Conservation (phyloP, 2,888 invertebrate species). For the Euspilapteryx auroguttella region DNA sequence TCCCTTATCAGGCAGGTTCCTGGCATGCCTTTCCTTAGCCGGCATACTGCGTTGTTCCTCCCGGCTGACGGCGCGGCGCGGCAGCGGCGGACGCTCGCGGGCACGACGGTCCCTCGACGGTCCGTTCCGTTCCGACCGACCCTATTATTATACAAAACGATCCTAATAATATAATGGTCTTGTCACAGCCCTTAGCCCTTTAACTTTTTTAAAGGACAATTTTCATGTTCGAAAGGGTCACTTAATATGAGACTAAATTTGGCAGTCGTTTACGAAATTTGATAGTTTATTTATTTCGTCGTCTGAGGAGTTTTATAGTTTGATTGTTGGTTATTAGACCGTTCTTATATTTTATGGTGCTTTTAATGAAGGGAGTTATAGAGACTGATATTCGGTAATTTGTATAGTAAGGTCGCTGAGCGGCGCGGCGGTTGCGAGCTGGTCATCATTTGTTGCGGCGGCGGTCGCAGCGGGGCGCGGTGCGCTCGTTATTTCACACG, state of each 20-base stretch:
- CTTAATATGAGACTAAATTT: constrained; percentile 41
- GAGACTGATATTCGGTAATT: too few species aligned
- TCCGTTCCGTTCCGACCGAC: constrained; percentile 16
- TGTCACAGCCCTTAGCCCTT: constrained; percentile 44
- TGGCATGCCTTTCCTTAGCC: too few species aligned
- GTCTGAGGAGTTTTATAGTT: constrained; percentile 15
- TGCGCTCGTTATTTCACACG: constrained; percentile 15
- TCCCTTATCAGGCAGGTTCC: too few species aligned
- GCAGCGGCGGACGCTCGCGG: constrained; percentile 31
- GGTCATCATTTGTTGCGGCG: constrained; percentile 40
- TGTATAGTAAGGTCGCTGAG: too few species aligned
- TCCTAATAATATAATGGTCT: constrained; percentile 59
- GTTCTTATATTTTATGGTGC: constrained; percentile 11
- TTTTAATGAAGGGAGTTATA: constrained; percentile 7
- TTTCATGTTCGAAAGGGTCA: constrained; percentile 26
- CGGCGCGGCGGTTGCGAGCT: background rate
- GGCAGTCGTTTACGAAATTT: constrained; percentile 39
- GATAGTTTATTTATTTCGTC: constrained; percentile 17
- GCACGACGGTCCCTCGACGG: constrained; percentile 41
- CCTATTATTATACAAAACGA: constrained; percentile 56
- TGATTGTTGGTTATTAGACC: constrained; percentile 18
- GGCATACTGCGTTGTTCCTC: too few species aligned
- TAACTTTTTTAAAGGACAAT: constrained; percentile 45
- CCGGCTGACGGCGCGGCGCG: too few species aligned
- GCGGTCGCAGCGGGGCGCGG: constrained; percentile 28